phyloP scores from a whole-genome alignment of 2,888 invertebrate species.

The Pterostichus madidus region DNA sequence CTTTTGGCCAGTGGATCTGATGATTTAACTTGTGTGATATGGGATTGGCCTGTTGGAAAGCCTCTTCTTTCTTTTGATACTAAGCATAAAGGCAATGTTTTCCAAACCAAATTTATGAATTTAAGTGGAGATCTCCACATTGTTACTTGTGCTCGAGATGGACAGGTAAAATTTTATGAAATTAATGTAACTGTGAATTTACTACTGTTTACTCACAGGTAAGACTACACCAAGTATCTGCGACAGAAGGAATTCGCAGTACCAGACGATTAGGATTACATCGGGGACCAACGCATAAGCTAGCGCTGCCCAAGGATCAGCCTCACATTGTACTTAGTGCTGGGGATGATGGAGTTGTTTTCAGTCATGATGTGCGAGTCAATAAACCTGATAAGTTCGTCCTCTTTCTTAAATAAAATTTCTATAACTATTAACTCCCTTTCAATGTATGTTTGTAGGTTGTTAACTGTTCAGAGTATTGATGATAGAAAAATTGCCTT shows the following conservation, averaged over 20 bases:
- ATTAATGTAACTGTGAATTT: neutral
- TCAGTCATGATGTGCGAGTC: slow-evolving; percentile 89
- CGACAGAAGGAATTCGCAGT: slow-evolving; percentile 78
- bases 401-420: slow-evolving; percentile 62
- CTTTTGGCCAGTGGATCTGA: slow-evolving; percentile 94
- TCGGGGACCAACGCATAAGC: slow-evolving; percentile 90
- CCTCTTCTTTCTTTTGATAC: slow-evolving; percentile 85
- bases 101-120: slow-evolving; percentile 94
- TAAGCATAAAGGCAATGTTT: slow-evolving; percentile 93
- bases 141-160: slow-evolving; percentile 93
- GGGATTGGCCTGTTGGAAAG: slow-evolving; percentile 92
- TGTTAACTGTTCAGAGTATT: slow-evolving; percentile 80
- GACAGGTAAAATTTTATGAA: slow-evolving; percentile 82
- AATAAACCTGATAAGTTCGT: slow-evolving; percentile 82
- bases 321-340: slow-evolving; percentile 90
- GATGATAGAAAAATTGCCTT: slow-evolving; percentile 85
- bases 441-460: slow-evolving; percentile 73
- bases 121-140: slow-evolving; percentile 89
- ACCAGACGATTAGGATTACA: slow-evolving; percentile 82
- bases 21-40: slow-evolving; percentile 90
- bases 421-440: neutral
- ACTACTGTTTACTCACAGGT: slow-evolving; percentile 76
- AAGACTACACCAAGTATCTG: slow-evolving; percentile 81
- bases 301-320: slow-evolving; percentile 87
- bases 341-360: slow-evolving; percentile 92